These are phyloP conservation scores for Geophilus truncorum DNA, from an alignment of 2,888 invertebrate species.

Conservation along the genomic window DNA sequence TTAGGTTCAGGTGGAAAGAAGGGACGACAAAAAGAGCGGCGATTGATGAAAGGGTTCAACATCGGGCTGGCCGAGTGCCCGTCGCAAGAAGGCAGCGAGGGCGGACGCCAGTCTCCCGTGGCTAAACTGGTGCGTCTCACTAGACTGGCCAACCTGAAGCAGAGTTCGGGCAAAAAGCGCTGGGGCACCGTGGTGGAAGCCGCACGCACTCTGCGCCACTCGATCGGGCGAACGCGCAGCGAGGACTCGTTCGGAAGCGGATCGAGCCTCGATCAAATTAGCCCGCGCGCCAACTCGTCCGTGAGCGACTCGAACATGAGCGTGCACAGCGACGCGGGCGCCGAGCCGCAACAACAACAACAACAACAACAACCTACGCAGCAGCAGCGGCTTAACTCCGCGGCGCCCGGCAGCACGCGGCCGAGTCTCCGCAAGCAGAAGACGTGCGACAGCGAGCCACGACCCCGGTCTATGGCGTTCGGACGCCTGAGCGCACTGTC, in stretches of 20 bases:
- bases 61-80: constrained; percentile 45
- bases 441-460: constrained; percentile 28
- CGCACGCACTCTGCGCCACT: constrained; percentile 71
- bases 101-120: constrained; percentile 40
- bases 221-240: constrained; percentile 70
- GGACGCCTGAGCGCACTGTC: constrained; percentile 32
- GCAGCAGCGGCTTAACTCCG: constrained; percentile 17
- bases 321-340: constrained; percentile 28
- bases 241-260: constrained; percentile 73
- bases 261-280: constrained; percentile 55
- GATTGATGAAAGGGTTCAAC: constrained; percentile 91
- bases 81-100: not conserved
- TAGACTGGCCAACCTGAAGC: constrained; percentile 44
- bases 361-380: not conserved
- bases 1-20: constrained; percentile 86
- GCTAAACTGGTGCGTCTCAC: constrained; percentile 44
- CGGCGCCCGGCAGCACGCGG: not conserved
- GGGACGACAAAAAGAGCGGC: constrained; percentile 84
- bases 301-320: constrained; percentile 31
- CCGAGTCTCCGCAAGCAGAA: constrained; percentile 20
- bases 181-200: constrained; percentile 73
- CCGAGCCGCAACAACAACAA: constrained; percentile 4
- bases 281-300: constrained; percentile 27
- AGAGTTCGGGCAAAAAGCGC: constrained; percentile 44
- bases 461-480: not conserved